phyloP scores from a whole-genome alignment of 1,140 invertebrate genomes.

The Bombus waltoni region DNA sequence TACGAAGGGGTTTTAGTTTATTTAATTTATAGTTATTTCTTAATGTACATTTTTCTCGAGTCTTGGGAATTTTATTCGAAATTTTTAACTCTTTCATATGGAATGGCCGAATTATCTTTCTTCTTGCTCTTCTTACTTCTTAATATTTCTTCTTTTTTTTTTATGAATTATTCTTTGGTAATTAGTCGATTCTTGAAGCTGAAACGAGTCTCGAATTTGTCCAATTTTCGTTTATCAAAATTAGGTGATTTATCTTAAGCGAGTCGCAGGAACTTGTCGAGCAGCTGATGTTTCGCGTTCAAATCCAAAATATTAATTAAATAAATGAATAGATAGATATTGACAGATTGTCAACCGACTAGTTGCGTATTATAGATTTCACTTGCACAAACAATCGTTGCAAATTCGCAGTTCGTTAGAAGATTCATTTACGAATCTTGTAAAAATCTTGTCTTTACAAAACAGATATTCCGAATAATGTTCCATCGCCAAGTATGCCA shows the following conservation, averaged over 20 bases:
- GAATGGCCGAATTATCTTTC: background rate
- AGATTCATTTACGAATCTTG: background rate
- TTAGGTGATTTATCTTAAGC: background rate
- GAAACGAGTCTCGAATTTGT: too few relatives aligned
- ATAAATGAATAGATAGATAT: too few relatives aligned
- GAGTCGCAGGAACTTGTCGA: too few relatives aligned
- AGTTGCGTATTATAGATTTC: background rate
- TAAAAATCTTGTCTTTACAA: too few relatives aligned
- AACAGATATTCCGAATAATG: background rate
- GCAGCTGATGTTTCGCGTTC: too few relatives aligned
- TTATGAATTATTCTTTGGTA: background rate
- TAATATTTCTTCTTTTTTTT: too few relatives aligned
- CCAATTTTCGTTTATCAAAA: background rate
- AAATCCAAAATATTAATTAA: too few relatives aligned
- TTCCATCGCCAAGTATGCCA: background rate
- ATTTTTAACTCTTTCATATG: background rate
- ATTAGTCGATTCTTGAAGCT: too few relatives aligned
- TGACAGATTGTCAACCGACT: background rate
- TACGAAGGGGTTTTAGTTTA: background rate
- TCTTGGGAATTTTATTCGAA: background rate
- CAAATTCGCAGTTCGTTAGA: background rate
- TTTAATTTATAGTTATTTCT: background rate
- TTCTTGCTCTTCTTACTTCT: background rate
- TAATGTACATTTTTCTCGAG: background rate
- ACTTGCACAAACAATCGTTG: background rate